These are phyloP conservation scores for Amphipoea oculea DNA, from an alignment of 2,888 invertebrate genomes.

Conservation along the genomic window DNA sequence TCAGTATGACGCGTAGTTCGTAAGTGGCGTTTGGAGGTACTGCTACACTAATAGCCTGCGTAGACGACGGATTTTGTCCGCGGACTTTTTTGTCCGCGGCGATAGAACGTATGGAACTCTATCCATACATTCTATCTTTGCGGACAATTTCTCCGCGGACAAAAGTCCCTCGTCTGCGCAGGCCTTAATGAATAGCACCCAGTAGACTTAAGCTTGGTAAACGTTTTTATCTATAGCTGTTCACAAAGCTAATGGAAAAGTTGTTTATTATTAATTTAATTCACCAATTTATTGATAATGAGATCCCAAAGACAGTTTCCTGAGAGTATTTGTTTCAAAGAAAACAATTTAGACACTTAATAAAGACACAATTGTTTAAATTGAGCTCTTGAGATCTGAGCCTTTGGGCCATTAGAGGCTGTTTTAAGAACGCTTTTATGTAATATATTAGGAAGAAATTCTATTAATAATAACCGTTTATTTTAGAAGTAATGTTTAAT, in stretches of 20 bases:
- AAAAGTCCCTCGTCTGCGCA: too few species aligned
- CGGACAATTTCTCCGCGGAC: too few species aligned
- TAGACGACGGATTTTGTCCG: too few species aligned
- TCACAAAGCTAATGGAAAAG: background rate
- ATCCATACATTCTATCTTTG: too few species aligned
- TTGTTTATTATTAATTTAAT: conserved; percentile 8
- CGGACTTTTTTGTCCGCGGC: too few species aligned
- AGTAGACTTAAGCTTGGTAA: too few species aligned
- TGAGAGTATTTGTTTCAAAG: conserved; percentile 44
- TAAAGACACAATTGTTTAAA: conserved; percentile 38
- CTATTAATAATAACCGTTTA: conserved; percentile 29
- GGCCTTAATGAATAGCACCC: too few species aligned
- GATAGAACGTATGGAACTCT: too few species aligned
- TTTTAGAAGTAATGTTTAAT: conserved; percentile 31
- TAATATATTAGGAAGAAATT: conserved; percentile 40
- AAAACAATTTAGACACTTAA: conserved; percentile 41
- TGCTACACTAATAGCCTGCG: too few species aligned
- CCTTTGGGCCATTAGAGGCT: conserved; percentile 46
- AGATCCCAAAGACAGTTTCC: conserved; percentile 16
- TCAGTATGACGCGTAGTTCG: too few species aligned
- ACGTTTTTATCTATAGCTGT: background rate
- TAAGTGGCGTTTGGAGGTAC: too few species aligned
- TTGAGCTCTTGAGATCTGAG: conserved; percentile 8
- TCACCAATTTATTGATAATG: conserved; percentile 13
- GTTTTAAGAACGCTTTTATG: conserved; percentile 44